Conservation (phyloP, 2,797 vertebrate species). For the Notoglanidium macrostoma region DNA sequence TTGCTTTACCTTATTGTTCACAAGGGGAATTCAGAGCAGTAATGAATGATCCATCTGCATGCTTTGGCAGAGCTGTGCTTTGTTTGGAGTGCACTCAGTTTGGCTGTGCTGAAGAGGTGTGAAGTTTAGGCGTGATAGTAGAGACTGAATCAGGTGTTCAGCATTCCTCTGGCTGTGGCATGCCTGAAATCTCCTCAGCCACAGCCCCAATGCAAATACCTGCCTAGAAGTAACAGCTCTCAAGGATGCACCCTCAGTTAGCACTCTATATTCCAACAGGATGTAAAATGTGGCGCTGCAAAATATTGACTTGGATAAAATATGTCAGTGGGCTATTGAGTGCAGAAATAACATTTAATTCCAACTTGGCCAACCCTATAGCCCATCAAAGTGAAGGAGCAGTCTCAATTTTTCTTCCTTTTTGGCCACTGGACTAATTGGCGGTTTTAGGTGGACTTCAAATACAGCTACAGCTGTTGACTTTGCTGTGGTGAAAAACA, state of each 20-base stretch:
- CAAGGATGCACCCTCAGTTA: constrained; percentile 4
- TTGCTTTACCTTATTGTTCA: constrained; percentile 27
- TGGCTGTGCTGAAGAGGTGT: constrained; percentile 34
- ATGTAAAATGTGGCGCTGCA: constrained; percentile 24
- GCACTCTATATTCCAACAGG: constrained; percentile 18
- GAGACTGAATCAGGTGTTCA: constrained; percentile 32
- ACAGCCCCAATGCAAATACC: constrained; percentile 41
- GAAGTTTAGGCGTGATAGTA: constrained; percentile 28
- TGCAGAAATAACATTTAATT: constrained; percentile 24
- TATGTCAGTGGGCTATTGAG: constrained; percentile 17
- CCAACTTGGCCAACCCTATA: background rate
- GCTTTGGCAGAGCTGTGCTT: constrained; percentile 15
- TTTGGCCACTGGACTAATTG: constrained; percentile 38
- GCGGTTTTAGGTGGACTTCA: constrained; percentile 63
- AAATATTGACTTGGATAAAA: constrained; percentile 25
- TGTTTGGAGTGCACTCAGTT: constrained; percentile 13
- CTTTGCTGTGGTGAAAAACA: constrained; percentile 67
- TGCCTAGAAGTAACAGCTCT: constrained; percentile 29
- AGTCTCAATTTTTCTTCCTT: constrained; percentile 11
- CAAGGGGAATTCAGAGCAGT: constrained; percentile 20
- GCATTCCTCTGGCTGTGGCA: constrained; percentile 27
- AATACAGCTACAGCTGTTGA: constrained; percentile 68
- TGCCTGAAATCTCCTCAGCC: constrained; percentile 39
- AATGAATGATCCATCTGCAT: constrained; percentile 28
- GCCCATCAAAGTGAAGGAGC: background rate